A percentile compares a stretch with the other conserved stretches of the same genome.
phyloP scores from a whole-genome alignment of 1,140 invertebrate genomes.

The Panulirus ornatus region DNA sequence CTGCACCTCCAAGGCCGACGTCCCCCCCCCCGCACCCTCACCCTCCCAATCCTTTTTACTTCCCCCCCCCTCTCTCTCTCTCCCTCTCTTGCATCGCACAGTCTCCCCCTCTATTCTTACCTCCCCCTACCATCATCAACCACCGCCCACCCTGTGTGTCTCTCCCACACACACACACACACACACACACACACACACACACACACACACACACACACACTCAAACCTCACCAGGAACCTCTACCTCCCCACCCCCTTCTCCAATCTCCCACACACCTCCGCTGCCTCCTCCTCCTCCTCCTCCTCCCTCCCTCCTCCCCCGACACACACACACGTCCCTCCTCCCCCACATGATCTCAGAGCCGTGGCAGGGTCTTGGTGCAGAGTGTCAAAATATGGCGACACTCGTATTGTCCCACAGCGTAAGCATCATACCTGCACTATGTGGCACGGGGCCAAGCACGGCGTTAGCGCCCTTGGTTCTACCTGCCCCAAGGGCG shows the following conservation, averaged over 20 bases:
- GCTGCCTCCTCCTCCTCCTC: neutral
- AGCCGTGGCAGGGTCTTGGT: slow-evolving; percentile 35
- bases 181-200: too few relatives aligned
- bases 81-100: neutral
- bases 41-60: neutral
- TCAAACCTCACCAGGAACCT: too few relatives aligned
- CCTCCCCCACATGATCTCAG: slow-evolving; percentile 5
- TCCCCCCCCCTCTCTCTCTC: too few relatives aligned
- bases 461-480: neutral
- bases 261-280: too few relatives aligned
- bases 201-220: too few relatives aligned
- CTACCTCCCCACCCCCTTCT: neutral
- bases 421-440: slow-evolving; percentile 47
- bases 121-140: neutral
- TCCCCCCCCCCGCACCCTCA: neutral
- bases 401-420: slow-evolving; percentile 42
- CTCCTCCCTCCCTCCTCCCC: neutral
- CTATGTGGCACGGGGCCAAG: slow-evolving; percentile 40
- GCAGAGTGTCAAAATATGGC: slow-evolving; percentile 61
- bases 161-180: too few relatives aligned
- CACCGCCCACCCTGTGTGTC: too few relatives aligned
- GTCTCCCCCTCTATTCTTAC: neutral
- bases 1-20: too few relatives aligned
- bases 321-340: neutral
- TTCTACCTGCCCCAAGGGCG: neutral